Conservation (phyloP, 1,140 invertebrate genomes). For the Belonocnema kinseyi region DNA sequence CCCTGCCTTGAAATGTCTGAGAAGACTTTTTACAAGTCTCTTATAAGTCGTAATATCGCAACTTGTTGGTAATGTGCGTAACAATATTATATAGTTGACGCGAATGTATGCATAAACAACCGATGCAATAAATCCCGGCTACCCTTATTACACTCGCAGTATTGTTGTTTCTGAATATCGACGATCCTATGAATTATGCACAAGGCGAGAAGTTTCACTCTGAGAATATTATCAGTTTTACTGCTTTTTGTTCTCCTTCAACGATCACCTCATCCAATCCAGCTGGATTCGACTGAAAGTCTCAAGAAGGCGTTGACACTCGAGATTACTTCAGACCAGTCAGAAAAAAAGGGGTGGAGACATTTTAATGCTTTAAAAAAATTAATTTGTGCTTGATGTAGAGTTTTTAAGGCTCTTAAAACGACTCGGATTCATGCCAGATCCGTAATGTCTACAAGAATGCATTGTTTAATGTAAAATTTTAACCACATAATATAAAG, state of each 20-base stretch:
- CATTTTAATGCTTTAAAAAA: too few species aligned
- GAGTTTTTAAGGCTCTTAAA: too few species aligned
- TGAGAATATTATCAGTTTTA: slow-evolving; percentile 45
- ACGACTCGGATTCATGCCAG: too few species aligned
- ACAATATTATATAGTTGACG: neutral
- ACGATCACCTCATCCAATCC: slow-evolving; percentile 34
- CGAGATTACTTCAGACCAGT: too few species aligned
- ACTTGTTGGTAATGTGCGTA: neutral
- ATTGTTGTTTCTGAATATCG: slow-evolving; percentile 41
- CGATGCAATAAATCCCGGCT: slow-evolving; percentile 40
- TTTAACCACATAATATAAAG: too few species aligned
- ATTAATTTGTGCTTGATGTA: too few species aligned
- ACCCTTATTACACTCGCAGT: slow-evolving; percentile 37
- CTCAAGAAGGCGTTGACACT: too few species aligned
- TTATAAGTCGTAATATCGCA: neutral
- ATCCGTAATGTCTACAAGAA: too few species aligned
- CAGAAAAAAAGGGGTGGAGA: too few species aligned
- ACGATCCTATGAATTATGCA: slow-evolving; percentile 54
- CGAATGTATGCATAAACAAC: slow-evolving; percentile 19
- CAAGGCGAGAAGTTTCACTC: slow-evolving; percentile 36
- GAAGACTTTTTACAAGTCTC: neutral
- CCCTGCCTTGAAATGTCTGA: slow-evolving; percentile 2
- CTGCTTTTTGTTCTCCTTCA: slow-evolving; percentile 39
- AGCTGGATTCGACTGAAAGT: neutral
- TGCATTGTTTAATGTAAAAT: too few species aligned